Evolutionary conservation across 2,797 vertebrate species (phyloP).

Genomic region (Pipistrellus kuhlii): DNA sequence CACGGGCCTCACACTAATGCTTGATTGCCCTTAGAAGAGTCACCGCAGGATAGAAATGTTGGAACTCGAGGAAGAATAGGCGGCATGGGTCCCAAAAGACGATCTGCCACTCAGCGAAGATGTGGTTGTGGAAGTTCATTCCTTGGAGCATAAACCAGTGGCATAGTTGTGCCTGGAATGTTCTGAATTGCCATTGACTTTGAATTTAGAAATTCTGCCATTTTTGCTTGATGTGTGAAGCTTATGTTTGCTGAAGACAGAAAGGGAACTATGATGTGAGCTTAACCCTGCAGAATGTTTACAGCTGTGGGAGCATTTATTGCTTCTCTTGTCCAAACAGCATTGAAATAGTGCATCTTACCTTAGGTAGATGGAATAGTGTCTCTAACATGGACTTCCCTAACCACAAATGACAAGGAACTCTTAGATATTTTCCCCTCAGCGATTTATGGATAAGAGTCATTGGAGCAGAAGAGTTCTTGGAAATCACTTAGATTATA

Average conservation of each 20-base stretch:
- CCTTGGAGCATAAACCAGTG: constrained; percentile 3
- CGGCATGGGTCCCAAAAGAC: neutral
- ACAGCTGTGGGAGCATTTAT: neutral
- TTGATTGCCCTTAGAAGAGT: neutral
- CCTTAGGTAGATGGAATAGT: neutral
- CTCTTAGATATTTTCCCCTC: neutral
- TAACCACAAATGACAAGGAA: neutral
- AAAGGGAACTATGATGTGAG: neutral
- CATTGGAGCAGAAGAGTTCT: neutral
- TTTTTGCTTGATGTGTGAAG: neutral
- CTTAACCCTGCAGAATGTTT: neutral
- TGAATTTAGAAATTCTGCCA: neutral
- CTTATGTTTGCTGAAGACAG: neutral
- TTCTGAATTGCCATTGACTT: neutral
- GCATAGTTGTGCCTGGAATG: neutral
- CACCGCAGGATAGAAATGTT: neutral
- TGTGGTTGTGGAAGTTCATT: neutral
- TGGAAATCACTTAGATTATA: neutral
- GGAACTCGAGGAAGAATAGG: neutral
- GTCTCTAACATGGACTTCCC: neutral
- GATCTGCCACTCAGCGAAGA: neutral
- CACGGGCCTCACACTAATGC: neutral
- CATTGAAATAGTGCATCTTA: neutral
- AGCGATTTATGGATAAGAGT: neutral
- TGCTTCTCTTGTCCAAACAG: neutral